Evolutionary conservation across 1,140 invertebrate species (phyloP), one percentile per base, ranked within the genome.

Genomic region (Drosophila ambigua): DNA sequence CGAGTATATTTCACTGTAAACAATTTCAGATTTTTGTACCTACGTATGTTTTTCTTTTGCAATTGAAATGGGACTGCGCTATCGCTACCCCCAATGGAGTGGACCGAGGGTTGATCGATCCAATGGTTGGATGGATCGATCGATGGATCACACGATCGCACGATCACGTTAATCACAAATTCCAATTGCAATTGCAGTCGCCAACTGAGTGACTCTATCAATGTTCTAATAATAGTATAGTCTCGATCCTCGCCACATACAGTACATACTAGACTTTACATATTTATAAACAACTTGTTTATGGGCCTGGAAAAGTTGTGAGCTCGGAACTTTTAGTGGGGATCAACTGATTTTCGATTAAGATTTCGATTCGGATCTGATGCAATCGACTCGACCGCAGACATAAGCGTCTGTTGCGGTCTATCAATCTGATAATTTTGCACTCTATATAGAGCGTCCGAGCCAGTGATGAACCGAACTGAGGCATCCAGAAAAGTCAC

Each of bases 1-100:
- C 31, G 31, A 35, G 31, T 39, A 11, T 39, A 31, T 59, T 68
- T 62, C 57, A 62, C 75, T n/a, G 84, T 88, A 88, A 87, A 87
- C 83, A 87, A 83, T 83, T 76, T 83, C 83, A 87, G 55, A 83
- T 88, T 88, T 65, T 68, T 57, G 45, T 58, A 24, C 23, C 23
- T 24, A 24, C 23, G 5, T 5, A 72, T 79, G 60, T 76, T 76
- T 88, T 82, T 63, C 74, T 72, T 87, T 75, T 63, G 58, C 57
- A 54, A 63, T 48, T 72, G 77, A 74, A 81, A 64, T 78, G 65
- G 62, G 71, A 39, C 74, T 67, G 49, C 65, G 72, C 48, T 87
- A 85, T 85, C 81, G 54, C 58, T 35, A 49, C 84, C 83, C 82
- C 83, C 72, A 57, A 39, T 51, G 59, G 68, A 72, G 74, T 59